Percentiles rank a stretch among this genome's conserved stretches.
phyloP scores from a whole-genome alignment of 1,140 invertebrate genomes.

The Phortica variegata region DNA sequence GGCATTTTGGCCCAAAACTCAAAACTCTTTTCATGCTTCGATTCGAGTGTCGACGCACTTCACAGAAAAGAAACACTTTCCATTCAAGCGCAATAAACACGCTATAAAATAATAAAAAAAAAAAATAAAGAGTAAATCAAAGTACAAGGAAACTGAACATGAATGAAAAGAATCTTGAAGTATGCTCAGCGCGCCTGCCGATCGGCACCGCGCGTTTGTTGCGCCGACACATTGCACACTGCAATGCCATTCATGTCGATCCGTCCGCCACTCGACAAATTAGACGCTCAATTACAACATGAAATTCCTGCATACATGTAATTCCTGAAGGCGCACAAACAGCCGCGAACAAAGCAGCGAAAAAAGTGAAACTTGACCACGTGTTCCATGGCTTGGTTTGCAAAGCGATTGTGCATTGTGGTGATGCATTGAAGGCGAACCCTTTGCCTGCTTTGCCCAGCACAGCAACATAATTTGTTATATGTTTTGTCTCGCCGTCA shows the following conservation, averaged over 20 bases:
- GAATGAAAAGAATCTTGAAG: too few relatives aligned
- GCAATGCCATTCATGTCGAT: conserved; percentile 24
- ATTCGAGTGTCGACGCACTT: conserved; percentile 36
- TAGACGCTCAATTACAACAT: conserved; percentile 47
- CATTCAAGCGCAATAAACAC: conserved; percentile 33
- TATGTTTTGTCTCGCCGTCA: conserved; percentile 23
- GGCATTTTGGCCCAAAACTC: too few relatives aligned
- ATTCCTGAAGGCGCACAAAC: neutral
- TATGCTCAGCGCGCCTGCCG: too few relatives aligned
- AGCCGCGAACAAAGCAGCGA: neutral
- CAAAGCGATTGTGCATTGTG: too few relatives aligned
- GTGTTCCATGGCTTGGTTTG: conserved; percentile 14
- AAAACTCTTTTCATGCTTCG: too few relatives aligned
- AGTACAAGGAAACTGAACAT: too few relatives aligned
- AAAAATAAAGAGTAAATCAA: conserved; percentile 15
- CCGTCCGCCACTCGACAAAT: conserved; percentile 36
- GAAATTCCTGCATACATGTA: conserved; percentile 40
- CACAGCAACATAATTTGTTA: conserved; percentile 30
- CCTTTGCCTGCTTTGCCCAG: conserved; percentile 25
- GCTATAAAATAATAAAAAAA: conserved; percentile 15
- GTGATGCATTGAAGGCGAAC: too few relatives aligned
- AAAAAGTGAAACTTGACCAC: conserved; percentile 51
- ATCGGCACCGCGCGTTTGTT: too few relatives aligned
- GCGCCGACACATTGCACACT: conserved; percentile 2
- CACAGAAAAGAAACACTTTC: conserved; percentile 39